These are phyloP conservation scores for roundworm (Caenorhabditis elegans) DNA, from an alignment of 1,140 invertebrate species.

Conservation along the genomic window WBcel235 BX284604.4:8054001-8054500, in stretches of 20 bases:
- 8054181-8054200: not conserved
- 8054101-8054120: not conserved
- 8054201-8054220: not conserved
- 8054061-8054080: no score
- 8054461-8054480: not conserved
- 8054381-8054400: slow-evolving; percentile 11
- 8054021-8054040: slow-evolving; percentile 8
- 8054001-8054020: slow-evolving; percentile 15
- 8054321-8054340: not conserved
- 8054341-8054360: not conserved
- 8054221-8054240: not conserved
- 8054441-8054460: slow-evolving; percentile 3
- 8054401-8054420: not conserved
- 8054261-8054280: no score
- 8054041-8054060: not conserved
- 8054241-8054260: slow-evolving; percentile 14
- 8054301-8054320: not conserved
- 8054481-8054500: not conserved
- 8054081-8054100: not conserved
- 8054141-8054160: slow-evolving; percentile 21
- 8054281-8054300: no score
- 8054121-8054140: slow-evolving; percentile 10
- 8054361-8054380: slow-evolving; percentile 32
- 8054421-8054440: slow-evolving; percentile 2
- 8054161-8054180: not conserved